These are phyloP conservation scores for Eurytemora carolleeae DNA, from an alignment of 1,140 invertebrate species.

Conservation along the genomic window DNA sequence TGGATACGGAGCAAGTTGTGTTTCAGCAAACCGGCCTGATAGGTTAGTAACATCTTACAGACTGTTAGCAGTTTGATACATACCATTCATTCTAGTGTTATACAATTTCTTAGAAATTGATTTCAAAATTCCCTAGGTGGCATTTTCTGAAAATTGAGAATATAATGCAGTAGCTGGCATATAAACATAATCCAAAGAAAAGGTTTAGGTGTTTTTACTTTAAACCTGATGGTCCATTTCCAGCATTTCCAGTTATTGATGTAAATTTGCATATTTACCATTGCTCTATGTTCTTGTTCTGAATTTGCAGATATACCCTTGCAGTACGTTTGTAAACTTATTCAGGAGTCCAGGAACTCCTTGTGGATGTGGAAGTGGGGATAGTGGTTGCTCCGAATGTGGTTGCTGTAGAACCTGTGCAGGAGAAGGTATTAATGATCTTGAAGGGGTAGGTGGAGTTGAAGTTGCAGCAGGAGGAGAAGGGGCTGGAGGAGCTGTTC, in stretches of 20 bases:
- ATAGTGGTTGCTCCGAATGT: slow-evolving; percentile 76
- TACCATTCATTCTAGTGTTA: slow-evolving; percentile 26
- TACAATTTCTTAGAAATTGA: slow-evolving; percentile 1
- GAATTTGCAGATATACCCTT: too few relatives aligned
- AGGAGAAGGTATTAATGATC: slow-evolving; percentile 38
- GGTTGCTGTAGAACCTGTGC: slow-evolving; percentile 74
- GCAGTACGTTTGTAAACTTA: too few relatives aligned
- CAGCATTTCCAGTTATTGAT: too few relatives aligned
- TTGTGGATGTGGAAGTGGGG: slow-evolving; percentile 86
- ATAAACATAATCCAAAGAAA: too few relatives aligned
- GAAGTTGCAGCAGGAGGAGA: slow-evolving; percentile 21
- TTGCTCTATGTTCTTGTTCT: too few relatives aligned
- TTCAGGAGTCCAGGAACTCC: slow-evolving; percentile 30
- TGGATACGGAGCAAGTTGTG: slow-evolving; percentile 65
- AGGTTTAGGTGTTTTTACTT: too few relatives aligned
- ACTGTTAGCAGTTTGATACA: slow-evolving; percentile 74
- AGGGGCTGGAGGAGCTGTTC: slow-evolving; percentile 2
- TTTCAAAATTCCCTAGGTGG: too few relatives aligned
- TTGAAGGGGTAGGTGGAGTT: slow-evolving; percentile 20
- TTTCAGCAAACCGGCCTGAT: slow-evolving; percentile 51
- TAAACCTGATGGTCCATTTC: too few relatives aligned
- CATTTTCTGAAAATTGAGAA: too few relatives aligned
- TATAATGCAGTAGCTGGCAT: too few relatives aligned
- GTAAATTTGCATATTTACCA: too few relatives aligned
- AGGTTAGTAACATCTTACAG: too few relatives aligned